Evolutionary conservation across 2,797 vertebrate species (phyloP), one percentile per base, ranked within the genome.

Genomic region (Enteromius afrohamiltoni): DNA sequence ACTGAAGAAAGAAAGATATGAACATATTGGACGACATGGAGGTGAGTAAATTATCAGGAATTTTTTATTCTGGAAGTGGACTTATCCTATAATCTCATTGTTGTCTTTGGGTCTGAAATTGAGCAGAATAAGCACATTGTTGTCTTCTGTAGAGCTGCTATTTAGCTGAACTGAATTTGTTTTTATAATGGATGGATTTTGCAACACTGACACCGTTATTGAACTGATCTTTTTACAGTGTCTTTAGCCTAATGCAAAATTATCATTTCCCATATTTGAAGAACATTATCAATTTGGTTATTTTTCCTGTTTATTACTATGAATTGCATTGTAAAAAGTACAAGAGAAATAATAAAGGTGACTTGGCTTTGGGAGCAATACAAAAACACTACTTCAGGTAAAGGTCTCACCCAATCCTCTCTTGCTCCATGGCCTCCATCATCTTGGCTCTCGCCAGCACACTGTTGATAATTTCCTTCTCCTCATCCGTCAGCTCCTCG

Each of bases 381-480:
- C 17, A 75, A 31, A 79, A 67, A 3, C 10, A n/a, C 3, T 6
- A 42, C 53, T 55, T 84, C 14, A 49, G 53, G 9, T 31, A 1
- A 13, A 42, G 3, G 1, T 60, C 95, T 95, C 89, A 98, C 97
- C 95, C 95, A 0, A 98, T 98, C 64, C 98, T 94, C 84, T 97
- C 93, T 87, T 97, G 96, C 91, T 99, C 97, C 94, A 94, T 95
- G 87, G 92, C 94, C 88, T 99, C 97, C 95, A 99, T 98, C 89
- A 94, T 95, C 93, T 97, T 94, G 0, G 98, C 98, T 0, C 97
- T 94, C 7, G 96, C 96, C 1, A 99, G 95, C 16, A 99, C 98
- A 0, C 93, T 69, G 95, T 98, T 98, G 94, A 99, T 99, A 85
- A 98, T 96, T 89, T 96, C 96, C 93, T 97, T 98, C 92, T 99